Base-by-base conservation (phyloP, 2,113 vertebrate genomes). In the Pampusana beccarii region DNA sequence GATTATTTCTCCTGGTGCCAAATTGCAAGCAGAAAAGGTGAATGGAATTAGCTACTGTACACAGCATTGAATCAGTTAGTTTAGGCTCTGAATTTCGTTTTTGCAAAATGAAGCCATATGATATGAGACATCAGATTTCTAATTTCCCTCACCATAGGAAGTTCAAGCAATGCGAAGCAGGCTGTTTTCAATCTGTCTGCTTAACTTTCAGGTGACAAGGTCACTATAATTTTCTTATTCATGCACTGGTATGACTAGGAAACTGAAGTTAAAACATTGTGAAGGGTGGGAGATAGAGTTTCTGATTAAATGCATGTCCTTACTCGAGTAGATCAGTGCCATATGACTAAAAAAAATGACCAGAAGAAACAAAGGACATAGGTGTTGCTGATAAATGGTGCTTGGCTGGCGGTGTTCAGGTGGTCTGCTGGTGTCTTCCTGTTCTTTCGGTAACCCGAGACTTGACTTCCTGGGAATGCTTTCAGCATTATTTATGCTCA, bases 391-490 rank as follows among this genome's bases (percentile, higher is more conserved):
- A 96, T 96, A 97, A 97, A 97, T 96, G 82, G 87, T 25, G 38
- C 48, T 94, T 80, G 88, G 51, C 67, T 92, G 56, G 20, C 10
- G 61, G 90, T 96, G 87, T 95, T 98, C 94, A 96, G 97, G 97
- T 98, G 98, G 97, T 97, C 96, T 95, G 91, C 89, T 0, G 29
- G 86, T 98, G 96, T 98, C 95, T 95, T 97, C 91, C 96, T 97
- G 93, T 98, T 98, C 97, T 95, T 94, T 92, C 50, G 3, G 97
- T 98, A 98, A 98, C 94, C 96, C n/a, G 91, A 98, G 97, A 98
- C 96, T 95, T 95, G 94, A 95, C 96, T 98, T 98, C 97, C 97
- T 98, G 94, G 96, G 96, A 97, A 95, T 91, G 92, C 96, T 98
- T 97, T 98, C 97, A 95, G 92, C 75, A 53, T 98, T 98, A 93